Evolutionary conservation across 1,140 invertebrate species (phyloP).

Genomic region (Pogonognathellus flavescens): DNA sequence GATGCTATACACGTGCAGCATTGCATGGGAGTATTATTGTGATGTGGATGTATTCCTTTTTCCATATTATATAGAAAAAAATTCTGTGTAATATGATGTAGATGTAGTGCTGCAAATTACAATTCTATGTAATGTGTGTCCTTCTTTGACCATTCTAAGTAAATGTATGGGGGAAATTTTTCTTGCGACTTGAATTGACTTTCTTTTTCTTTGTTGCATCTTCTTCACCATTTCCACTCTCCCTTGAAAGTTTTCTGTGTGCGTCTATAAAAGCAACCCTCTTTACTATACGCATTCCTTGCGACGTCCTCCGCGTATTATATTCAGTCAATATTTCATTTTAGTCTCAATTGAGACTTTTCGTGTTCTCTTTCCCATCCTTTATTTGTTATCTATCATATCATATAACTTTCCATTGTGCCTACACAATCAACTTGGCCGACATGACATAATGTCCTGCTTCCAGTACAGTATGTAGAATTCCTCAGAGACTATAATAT

Average conservation of each 20-base stretch:
- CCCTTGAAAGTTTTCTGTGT: constrained; percentile 17
- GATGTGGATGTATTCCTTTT: not conserved
- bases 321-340: constrained; percentile 41
- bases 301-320: not conserved
- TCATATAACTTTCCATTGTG: constrained; percentile 2
- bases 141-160: not conserved
- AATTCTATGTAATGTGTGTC: not conserved
- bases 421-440: too few relatives aligned
- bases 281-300: constrained; percentile 7
- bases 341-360: constrained; percentile 36
- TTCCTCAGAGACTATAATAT: constrained; percentile 20
- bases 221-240: constrained; percentile 18
- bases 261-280: not conserved
- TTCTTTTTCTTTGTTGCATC: constrained; percentile 47
- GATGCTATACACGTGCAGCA: not conserved
- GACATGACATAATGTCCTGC: too few relatives aligned
- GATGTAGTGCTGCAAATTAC: not conserved
- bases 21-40: not conserved
- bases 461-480: not conserved
- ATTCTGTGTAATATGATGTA: too few relatives aligned
- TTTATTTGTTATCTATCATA: constrained; percentile 33
- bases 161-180: constrained; percentile 40
- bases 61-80: too few relatives aligned
- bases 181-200: constrained; percentile 44
- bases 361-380: not conserved